Percentiles rank a stretch among this genome's conserved stretches.
phyloP scores from a whole-genome alignment of 35 echinoderm and acorn worm genomes.

The Lytechinus pictus region DNA sequence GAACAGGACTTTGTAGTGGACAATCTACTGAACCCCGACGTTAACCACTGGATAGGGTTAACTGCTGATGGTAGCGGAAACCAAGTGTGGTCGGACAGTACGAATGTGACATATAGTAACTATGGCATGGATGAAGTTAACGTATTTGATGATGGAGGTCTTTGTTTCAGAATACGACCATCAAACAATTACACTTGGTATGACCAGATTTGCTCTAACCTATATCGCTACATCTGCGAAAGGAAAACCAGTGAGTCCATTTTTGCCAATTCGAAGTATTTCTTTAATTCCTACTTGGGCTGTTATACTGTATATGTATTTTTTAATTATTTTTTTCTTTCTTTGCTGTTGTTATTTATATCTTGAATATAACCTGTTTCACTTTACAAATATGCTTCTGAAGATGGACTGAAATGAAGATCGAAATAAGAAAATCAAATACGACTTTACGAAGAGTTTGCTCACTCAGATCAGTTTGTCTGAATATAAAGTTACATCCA shows the following conservation, averaged over 20 bases:
- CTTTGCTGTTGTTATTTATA: too few species aligned
- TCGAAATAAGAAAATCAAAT: too few species aligned
- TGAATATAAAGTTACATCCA: too few species aligned
- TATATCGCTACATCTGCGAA: neutral
- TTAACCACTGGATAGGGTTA: neutral
- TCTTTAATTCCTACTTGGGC: neutral
- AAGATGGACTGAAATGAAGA: too few species aligned
- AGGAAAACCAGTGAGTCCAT: neutral
- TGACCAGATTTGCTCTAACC: neutral
- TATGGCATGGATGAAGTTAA: neutral
- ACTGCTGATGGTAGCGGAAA: neutral
- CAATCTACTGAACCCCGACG: neutral
- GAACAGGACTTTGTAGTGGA: neutral
- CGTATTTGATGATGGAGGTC: neutral
- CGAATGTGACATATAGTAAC: neutral
- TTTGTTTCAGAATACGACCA: neutral
- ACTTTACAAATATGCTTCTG: too few species aligned
- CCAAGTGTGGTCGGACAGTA: neutral
- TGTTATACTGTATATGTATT: too few species aligned
- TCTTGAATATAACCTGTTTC: too few species aligned
- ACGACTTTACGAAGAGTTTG: too few species aligned
- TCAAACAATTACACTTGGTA: neutral
- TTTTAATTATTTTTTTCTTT: too few species aligned
- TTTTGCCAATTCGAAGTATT: neutral
- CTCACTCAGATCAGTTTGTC: too few species aligned